These are phyloP conservation scores for Poecilia latipinna DNA, from an alignment of 2,113 vertebrate species.

Conservation along the genomic window DNA sequence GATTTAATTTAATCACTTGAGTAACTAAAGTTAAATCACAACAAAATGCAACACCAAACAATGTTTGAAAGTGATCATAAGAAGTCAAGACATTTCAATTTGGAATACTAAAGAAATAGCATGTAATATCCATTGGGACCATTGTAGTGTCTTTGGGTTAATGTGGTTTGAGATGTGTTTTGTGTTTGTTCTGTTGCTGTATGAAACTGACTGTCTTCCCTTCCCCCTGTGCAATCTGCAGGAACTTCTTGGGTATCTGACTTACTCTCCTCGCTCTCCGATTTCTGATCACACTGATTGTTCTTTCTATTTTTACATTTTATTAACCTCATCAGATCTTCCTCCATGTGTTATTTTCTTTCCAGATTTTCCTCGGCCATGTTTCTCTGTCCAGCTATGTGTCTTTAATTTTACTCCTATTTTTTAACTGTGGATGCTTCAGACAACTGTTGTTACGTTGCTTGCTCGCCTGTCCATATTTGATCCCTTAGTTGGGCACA, in stretches of 20 bases:
- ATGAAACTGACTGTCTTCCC: conserved; percentile 71
- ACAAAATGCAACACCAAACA: background rate
- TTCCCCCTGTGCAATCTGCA: conserved; percentile 80
- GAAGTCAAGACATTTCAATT: conserved; percentile 8
- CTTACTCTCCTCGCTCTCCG: conserved; percentile 61
- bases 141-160: conserved; percentile 29
- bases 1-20: conserved; percentile 49
- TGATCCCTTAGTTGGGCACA: conserved; percentile 62
- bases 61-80: conserved; percentile 2
- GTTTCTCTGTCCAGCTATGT: conserved; percentile 35
- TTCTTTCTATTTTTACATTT: conserved; percentile 60
- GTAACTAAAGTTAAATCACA: conserved; percentile 25
- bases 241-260: conserved; percentile 69
- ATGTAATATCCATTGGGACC: conserved; percentile 12
- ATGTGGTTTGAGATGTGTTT: conserved; percentile 51
- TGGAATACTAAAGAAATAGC: conserved; percentile 11
- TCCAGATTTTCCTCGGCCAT: conserved; percentile 63
- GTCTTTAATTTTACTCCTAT: conserved; percentile 10
- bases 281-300: conserved; percentile 67
- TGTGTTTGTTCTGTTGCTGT: conserved; percentile 65
- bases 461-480: conserved; percentile 47
- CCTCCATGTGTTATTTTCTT: conserved; percentile 63
- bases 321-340: conserved; percentile 63
- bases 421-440: conserved; percentile 32
- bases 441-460: conserved; percentile 58